These are phyloP conservation scores for Tiliacea citrago DNA, from an alignment of 2,888 invertebrate species.

Conservation along the genomic window DNA sequence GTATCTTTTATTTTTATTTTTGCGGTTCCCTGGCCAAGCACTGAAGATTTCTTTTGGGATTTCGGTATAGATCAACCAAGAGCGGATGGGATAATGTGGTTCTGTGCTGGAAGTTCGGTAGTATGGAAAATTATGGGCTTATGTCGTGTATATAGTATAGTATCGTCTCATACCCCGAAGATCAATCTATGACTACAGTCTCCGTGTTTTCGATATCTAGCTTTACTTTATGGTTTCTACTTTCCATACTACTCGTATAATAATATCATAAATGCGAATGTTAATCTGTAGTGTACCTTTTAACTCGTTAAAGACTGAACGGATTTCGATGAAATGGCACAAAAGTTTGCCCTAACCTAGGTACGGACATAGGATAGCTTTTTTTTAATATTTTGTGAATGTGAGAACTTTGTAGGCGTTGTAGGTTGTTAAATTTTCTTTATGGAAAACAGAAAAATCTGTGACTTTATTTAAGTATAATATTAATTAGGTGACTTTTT, in stretches of 20 bases:
- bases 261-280: no score
- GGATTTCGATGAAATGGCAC: not conserved
- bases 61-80: not conserved
- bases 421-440: no score
- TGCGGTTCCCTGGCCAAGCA: not conserved
- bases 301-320: no score
- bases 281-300: no score
- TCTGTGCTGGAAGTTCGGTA: no score
- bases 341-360: not conserved
- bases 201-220: not conserved
- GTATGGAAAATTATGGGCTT: not conserved
- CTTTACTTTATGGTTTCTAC: not conserved
- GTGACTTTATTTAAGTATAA: no score
- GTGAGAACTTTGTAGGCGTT: no score
- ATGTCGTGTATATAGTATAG: no score
- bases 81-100: not conserved
- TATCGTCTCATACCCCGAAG: not conserved
- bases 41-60: not conserved
- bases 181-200: not conserved
- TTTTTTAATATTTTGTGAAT: no score
- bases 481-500: no score
- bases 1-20: conserved; percentile 6
- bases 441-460: no score
- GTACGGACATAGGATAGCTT: not conserved
- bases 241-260: no score